Evolutionary conservation across 2,113 vertebrate genomes (phyloP).

Genomic region (Gymnarchus niloticus): DNA sequence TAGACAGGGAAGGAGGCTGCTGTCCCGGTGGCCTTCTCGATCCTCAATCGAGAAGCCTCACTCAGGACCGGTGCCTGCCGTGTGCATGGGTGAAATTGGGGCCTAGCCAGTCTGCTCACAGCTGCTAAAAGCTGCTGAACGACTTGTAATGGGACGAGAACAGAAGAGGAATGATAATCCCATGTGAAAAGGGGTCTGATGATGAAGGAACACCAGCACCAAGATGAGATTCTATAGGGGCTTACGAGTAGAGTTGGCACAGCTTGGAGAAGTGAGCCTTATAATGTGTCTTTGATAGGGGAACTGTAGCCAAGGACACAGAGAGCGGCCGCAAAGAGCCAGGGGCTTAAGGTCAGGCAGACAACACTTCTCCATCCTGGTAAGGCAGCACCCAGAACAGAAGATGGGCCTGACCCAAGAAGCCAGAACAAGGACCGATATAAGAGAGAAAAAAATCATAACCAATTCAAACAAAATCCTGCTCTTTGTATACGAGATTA

Average conservation of each 20-base stretch:
- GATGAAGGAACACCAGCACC: slow-evolving; percentile 17
- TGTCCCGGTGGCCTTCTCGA: neutral
- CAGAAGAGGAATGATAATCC: slow-evolving; percentile 29
- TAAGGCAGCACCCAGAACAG: too few relatives aligned
- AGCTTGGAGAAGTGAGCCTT: neutral
- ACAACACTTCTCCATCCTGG: neutral
- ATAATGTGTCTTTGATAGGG: slow-evolving; percentile 24
- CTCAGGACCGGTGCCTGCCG: slow-evolving; percentile 13
- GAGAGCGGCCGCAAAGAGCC: neutral
- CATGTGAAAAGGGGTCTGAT: slow-evolving; percentile 25
- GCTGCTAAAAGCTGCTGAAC: slow-evolving; percentile 23
- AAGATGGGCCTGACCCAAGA: neutral
- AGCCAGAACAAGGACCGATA: neutral
- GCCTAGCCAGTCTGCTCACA: slow-evolving; percentile 8
- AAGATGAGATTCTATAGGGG: slow-evolving; percentile 19
- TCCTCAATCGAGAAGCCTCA: neutral
- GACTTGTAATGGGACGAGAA: slow-evolving; percentile 28
- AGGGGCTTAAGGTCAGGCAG: slow-evolving; percentile 1
- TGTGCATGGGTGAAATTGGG: slow-evolving; percentile 24
- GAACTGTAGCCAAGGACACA: neutral
- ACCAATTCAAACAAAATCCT: neutral
- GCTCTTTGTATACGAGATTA: too few relatives aligned
- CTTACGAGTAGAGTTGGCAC: slow-evolving; percentile 18
- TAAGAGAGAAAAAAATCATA: neutral
- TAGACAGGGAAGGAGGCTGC: too few relatives aligned